These are phyloP conservation scores for Drosophila rellima DNA, from an alignment of 2,888 invertebrate species.

Conservation along the genomic window DNA sequence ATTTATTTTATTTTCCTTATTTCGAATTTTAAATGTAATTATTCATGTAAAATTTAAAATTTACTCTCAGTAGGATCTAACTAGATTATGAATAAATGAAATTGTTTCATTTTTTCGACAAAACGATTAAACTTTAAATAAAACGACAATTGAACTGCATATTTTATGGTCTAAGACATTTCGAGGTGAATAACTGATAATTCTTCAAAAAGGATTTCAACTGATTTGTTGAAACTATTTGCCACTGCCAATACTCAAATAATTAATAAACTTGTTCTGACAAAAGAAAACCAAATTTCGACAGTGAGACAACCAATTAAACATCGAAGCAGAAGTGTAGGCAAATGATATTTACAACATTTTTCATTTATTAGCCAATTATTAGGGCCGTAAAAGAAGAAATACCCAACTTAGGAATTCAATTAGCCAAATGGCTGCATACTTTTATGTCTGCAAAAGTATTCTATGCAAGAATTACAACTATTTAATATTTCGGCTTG, in stretches of 20 bases:
- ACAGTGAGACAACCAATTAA: constrained; percentile 4
- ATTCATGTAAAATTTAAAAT: too few relatives aligned
- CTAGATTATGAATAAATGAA: too few relatives aligned
- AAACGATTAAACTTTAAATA: not conserved
- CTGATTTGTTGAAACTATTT: not conserved
- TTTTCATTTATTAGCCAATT: constrained; percentile 21
- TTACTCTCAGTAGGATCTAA: too few relatives aligned
- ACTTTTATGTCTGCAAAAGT: constrained; percentile 32
- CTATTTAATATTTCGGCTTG: constrained; percentile 27
- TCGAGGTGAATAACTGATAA: not conserved
- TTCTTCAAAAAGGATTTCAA: not conserved
- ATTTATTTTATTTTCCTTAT: not conserved
- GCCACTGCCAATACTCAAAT: not conserved
- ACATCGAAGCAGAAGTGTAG: not conserved
- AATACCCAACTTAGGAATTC: constrained; percentile 58
- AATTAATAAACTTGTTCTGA: constrained; percentile 4
- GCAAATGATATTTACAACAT: constrained; percentile 15
- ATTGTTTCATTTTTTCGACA: not conserved
- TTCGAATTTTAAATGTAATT: not conserved
- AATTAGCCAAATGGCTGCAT: constrained; percentile 70
- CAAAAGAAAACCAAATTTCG: not conserved
- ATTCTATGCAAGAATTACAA: constrained; percentile 40
- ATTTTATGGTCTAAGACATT: not conserved
- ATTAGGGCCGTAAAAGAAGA: constrained; percentile 22
- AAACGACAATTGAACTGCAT: not conserved